phyloP scores from a whole-genome alignment of 2,797 vertebrate genomes.

The Ceyx erithaca region DNA sequence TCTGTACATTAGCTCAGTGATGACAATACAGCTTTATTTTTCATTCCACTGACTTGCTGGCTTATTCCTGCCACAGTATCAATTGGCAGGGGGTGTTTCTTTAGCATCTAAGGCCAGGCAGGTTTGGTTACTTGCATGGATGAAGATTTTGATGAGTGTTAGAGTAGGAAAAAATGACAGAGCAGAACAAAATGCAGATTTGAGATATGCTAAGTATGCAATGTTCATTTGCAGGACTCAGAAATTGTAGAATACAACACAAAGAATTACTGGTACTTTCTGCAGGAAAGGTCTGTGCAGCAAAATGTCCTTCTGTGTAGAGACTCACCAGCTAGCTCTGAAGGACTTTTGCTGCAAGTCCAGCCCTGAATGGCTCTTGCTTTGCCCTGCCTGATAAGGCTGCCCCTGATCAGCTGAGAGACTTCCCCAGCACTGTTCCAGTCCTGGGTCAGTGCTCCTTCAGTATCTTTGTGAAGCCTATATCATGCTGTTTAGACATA shows the following conservation, averaged over 20 bases:
- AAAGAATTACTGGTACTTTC: not conserved
- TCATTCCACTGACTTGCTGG: not conserved
- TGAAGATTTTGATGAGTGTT: not conserved
- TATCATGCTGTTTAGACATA: not conserved
- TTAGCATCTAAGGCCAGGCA: not conserved
- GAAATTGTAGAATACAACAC: not conserved
- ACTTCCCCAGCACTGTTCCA: accelerated
- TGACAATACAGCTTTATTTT: not conserved
- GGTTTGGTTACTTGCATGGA: not conserved
- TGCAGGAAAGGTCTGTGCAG: not conserved
- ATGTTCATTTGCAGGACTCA: not conserved
- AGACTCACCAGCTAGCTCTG: not conserved
- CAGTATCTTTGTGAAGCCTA: not conserved
- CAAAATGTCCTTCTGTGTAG: not conserved
- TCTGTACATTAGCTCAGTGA: not conserved
- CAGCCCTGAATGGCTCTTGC: not conserved
- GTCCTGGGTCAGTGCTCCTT: not conserved
- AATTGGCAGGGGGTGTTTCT: not conserved
- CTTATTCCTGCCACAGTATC: not conserved
- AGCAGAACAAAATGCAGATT: not conserved
- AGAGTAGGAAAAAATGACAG: not conserved
- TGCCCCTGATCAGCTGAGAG: not conserved
- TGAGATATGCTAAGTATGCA: not conserved
- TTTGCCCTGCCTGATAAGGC: not conserved
- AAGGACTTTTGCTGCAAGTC: not conserved